Percentiles rank a stretch among this genome's conserved stretches.
These are phyloP conservation scores for Bovichtus diacanthus DNA, from an alignment of 2,797 vertebrate species.

Conservation along the genomic window DNA sequence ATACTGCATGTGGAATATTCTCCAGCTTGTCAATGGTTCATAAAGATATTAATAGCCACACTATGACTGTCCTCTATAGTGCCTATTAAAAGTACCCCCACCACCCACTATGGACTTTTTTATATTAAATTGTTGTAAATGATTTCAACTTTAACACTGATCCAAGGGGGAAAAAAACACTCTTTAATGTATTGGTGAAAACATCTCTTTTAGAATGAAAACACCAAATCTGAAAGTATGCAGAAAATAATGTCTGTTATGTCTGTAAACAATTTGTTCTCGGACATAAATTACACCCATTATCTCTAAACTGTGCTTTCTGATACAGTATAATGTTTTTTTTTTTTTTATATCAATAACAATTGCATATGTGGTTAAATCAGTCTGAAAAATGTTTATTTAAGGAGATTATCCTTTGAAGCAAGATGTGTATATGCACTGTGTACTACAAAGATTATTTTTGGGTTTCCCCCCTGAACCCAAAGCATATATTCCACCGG, in stretches of 20 bases:
- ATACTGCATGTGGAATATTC: conserved; percentile 9
- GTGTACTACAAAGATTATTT: neutral
- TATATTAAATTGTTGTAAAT: too few species aligned
- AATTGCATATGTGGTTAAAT: conserved; percentile 13
- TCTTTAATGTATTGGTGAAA: conserved; percentile 1
- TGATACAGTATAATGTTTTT: neutral
- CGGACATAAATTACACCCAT: conserved; percentile 1
- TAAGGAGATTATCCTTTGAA: neutral
- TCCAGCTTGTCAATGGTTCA: neutral
- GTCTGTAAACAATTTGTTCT: conserved; percentile 21
- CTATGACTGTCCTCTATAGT: neutral
- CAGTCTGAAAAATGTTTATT: neutral
- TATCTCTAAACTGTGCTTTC: neutral
- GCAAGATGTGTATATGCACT: neutral
- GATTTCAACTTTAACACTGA: conserved; percentile 2
- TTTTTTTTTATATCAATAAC: neutral
- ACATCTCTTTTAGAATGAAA: neutral
- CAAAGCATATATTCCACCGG: neutral
- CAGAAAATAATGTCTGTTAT: neutral
- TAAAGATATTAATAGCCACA: neutral
- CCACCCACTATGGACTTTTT: neutral
- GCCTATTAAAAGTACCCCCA: conserved; percentile 16
- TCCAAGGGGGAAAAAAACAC: neutral
- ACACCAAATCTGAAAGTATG: neutral
- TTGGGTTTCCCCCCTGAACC: neutral